Percentiles rank a stretch among this genome's conserved stretches.
Conservation (phyloP, 2,888 invertebrate genomes). For the Xylocampa areola region DNA sequence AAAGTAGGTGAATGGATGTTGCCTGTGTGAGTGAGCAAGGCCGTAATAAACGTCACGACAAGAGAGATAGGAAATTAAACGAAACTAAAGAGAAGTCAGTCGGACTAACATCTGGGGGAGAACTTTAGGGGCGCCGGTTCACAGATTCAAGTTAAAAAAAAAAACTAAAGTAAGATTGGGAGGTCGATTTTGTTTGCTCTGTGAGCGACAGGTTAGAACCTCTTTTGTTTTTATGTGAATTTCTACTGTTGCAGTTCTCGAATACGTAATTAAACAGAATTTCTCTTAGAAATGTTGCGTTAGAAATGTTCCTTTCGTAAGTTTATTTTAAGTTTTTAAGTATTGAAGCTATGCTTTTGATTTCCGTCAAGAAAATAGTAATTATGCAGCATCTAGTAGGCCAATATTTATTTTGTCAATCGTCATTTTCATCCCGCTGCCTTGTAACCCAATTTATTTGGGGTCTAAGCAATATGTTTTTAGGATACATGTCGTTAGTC, state of each 20-base stretch:
- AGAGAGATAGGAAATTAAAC: conserved; percentile 87
- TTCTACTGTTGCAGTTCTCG: conserved; percentile 37
- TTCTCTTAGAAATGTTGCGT: conserved; percentile 23
- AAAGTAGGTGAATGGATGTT: conserved; percentile 73
- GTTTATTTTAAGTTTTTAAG: conserved; percentile 16
- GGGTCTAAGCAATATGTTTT: too few relatives aligned
- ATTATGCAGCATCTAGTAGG: too few relatives aligned
- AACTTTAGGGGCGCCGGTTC: conserved; percentile 69
- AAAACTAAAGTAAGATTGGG: conserved; percentile 82
- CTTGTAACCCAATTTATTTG: too few relatives aligned
- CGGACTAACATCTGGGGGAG: conserved; percentile 80
- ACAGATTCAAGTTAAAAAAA: conserved; percentile 57
- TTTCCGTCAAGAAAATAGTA: too few relatives aligned
- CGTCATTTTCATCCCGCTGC: too few relatives aligned
- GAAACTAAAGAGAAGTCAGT: conserved; percentile 85
- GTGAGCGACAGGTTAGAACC: conserved; percentile 80
- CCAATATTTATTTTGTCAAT: too few relatives aligned
- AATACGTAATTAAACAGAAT: conserved; percentile 43
- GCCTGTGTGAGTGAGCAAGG: conserved; percentile 74
- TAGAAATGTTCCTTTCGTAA: conserved; percentile 15
- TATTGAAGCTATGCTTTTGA: neutral
- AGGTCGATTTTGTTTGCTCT: conserved; percentile 81
- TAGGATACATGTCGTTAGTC: too few relatives aligned
- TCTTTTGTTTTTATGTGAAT: conserved; percentile 66
- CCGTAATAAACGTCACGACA: conserved; percentile 85